phyloP scores from a whole-genome alignment of 2,888 invertebrate genomes.

The Tinea semifulvella region DNA sequence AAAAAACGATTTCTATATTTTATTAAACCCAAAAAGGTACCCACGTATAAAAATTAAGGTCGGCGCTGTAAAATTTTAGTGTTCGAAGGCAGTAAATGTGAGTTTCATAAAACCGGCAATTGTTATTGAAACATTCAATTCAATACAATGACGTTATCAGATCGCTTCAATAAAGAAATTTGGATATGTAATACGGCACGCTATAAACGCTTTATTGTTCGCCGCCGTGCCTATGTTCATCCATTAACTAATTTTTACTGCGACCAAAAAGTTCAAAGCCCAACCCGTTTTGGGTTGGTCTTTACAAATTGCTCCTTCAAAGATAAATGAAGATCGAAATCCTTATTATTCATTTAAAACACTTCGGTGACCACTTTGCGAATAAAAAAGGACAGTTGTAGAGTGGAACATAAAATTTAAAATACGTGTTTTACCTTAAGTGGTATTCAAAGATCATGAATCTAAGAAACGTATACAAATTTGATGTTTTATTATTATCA shows the following conservation, averaged over 20 bases:
- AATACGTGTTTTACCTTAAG: too few relatives aligned
- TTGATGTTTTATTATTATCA: too few relatives aligned
- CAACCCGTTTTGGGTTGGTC: conserved; percentile 2
- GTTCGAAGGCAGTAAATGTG: conserved; percentile 5
- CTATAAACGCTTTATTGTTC: conserved; percentile 30
- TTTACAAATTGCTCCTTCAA: conserved; percentile 45
- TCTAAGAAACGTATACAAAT: too few relatives aligned
- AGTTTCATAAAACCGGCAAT: conserved; percentile 18
- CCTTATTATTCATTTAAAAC: too few relatives aligned
- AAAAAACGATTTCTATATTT: too few relatives aligned
- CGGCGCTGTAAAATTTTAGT: conserved; percentile 6
- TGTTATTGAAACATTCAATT: conserved; percentile 34
- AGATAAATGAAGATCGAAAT: too few relatives aligned
- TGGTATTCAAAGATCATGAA: too few relatives aligned
- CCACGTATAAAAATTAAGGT: conserved; percentile 6
- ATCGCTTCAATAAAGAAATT: conserved; percentile 35
- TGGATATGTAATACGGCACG: conserved; percentile 28
- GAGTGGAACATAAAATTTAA: too few relatives aligned
- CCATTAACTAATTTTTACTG: conserved; percentile 46
- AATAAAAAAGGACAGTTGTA: too few relatives aligned
- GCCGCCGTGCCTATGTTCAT: conserved; percentile 47
- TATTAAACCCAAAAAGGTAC: conserved; percentile 2
- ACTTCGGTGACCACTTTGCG: too few relatives aligned
- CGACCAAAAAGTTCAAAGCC: not conserved
- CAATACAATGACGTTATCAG: conserved; percentile 31